These are phyloP conservation scores for Drosophila sordidula DNA, from an alignment of 2,888 invertebrate species.

Conservation along the genomic window DNA sequence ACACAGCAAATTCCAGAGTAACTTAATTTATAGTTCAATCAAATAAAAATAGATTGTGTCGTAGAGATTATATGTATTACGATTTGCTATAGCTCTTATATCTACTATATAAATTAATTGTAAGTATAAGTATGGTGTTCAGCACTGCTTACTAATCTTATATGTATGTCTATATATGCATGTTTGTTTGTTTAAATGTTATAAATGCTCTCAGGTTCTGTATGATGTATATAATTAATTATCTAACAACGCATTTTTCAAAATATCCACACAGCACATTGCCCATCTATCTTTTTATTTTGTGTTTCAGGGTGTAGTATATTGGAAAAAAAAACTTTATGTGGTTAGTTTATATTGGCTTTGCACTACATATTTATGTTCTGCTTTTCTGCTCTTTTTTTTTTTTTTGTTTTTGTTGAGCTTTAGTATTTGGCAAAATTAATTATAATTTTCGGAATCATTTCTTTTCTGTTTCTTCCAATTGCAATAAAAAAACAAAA, in stretches of 20 bases:
- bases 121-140: no score
- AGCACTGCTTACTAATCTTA: no score
- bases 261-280: background rate
- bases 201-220: conserved; percentile 6
- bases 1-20: conserved; percentile 10
- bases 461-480: conserved; percentile 67
- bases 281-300: background rate
- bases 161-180: background rate
- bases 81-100: no score
- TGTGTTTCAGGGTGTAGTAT: background rate
- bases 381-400: conserved; percentile 12
- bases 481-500: conserved; percentile 30
- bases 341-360: conserved; percentile 7
- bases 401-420: conserved; percentile 13
- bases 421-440: conserved; percentile 40
- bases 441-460: conserved; percentile 51
- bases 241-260: background rate
- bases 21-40: background rate
- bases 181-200: background rate
- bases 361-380: conserved; percentile 22
- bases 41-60: no score
- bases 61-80: no score
- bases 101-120: no score
- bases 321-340: background rate
- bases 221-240: conserved; percentile 1